phyloP scores from a whole-genome alignment of 2,888 invertebrate genomes.

The Watsonalla cultraria region DNA sequence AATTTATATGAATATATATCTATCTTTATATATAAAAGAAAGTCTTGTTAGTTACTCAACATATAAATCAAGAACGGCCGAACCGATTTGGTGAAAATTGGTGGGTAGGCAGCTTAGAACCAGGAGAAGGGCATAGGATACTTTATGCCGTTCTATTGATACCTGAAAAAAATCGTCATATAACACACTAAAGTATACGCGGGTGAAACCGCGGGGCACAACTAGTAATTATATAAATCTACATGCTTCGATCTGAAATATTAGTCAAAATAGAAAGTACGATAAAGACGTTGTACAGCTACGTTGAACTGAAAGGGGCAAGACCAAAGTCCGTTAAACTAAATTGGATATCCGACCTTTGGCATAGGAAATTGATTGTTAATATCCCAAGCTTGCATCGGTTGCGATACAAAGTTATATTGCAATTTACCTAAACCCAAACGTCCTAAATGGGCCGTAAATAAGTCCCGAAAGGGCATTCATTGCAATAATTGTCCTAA shows the following conservation, averaged over 20 bases:
- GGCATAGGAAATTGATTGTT: constrained; percentile 49
- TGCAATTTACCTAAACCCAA: constrained; percentile 31
- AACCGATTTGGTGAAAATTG: too few species aligned
- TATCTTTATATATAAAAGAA: too few species aligned
- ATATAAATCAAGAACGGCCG: too few species aligned
- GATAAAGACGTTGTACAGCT: neutral
- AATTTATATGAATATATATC: too few species aligned
- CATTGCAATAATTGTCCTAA: constrained; percentile 20
- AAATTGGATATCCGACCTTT: constrained; percentile 14
- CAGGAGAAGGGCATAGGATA: too few species aligned
- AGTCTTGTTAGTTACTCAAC: too few species aligned
- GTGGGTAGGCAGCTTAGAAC: too few species aligned
- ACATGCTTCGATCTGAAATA: neutral
- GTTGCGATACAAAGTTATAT: constrained; percentile 35
- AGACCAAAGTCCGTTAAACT: neutral
- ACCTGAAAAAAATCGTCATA: too few species aligned
- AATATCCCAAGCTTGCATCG: constrained; percentile 30
- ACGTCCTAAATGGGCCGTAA: constrained; percentile 23
- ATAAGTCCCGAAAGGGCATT: constrained; percentile 22
- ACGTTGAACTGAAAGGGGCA: neutral
- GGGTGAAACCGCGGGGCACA: too few species aligned
- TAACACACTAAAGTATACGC: too few species aligned
- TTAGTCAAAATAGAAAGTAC: neutral
- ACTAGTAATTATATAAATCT: too few species aligned
- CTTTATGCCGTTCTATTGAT: too few species aligned